Evolutionary conservation across 2,888 invertebrate species (phyloP).

Genomic region (Chymomyza caudatula): DNA sequence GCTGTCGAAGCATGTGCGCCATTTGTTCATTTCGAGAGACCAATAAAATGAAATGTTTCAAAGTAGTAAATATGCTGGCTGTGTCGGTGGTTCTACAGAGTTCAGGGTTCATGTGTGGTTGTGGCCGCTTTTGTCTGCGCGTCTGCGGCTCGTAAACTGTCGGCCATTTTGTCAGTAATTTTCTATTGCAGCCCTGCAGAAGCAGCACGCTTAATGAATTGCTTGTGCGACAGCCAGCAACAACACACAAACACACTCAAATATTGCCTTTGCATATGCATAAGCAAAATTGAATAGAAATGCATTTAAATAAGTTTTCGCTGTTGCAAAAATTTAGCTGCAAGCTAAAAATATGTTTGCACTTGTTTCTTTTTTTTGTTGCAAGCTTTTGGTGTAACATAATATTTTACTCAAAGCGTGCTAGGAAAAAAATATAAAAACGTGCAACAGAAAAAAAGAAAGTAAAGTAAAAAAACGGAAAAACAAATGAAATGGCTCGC

Average conservation of each 20-base stretch:
- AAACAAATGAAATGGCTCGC: slow-evolving; percentile 65
- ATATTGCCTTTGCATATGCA: slow-evolving; percentile 51
- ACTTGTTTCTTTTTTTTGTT: slow-evolving; percentile 5
- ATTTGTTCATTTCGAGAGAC: slow-evolving; percentile 75
- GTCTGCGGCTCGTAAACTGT: slow-evolving; percentile 70
- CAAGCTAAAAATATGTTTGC: not conserved
- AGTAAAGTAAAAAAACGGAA: slow-evolving; percentile 5
- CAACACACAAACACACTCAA: not conserved
- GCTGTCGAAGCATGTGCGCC: slow-evolving; percentile 55
- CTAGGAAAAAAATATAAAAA: slow-evolving; percentile 8
- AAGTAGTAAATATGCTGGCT: slow-evolving; percentile 69
- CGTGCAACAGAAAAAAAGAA: slow-evolving; percentile 20
- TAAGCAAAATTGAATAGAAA: slow-evolving; percentile 47
- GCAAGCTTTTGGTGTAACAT: slow-evolving; percentile 45
- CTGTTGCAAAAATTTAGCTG: slow-evolving; percentile 8
- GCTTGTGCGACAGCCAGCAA: slow-evolving; percentile 49
- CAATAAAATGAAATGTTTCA: slow-evolving; percentile 75
- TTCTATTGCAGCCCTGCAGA: slow-evolving; percentile 44
- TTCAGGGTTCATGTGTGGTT: not conserved
- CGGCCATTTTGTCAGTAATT: slow-evolving; percentile 50
- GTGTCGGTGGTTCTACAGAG: not conserved
- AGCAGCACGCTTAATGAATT: slow-evolving; percentile 58
- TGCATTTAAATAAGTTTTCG: slow-evolving; percentile 57
- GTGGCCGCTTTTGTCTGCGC: slow-evolving; percentile 40
- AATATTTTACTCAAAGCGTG: slow-evolving; percentile 66